Percentiles rank a stretch among this genome's conserved stretches.
phyloP scores from a whole-genome alignment of 2,888 invertebrate genomes.

The Leptinotarsa peninsularis region DNA sequence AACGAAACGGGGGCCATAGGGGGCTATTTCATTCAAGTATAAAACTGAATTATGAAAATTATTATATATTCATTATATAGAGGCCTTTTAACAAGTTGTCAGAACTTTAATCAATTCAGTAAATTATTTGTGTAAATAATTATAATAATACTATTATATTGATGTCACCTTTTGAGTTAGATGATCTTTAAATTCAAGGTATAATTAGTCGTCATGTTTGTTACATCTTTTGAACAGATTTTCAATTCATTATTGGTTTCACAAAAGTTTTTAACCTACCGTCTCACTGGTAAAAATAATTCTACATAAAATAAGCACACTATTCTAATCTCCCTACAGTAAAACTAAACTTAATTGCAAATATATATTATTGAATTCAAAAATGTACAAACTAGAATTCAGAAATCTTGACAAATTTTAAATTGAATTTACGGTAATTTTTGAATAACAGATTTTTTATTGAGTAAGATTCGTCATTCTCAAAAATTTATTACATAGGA shows the following conservation, averaged over 20 bases:
- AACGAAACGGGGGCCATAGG: slow-evolving; percentile 41
- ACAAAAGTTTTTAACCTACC: not conserved
- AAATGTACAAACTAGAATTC: too few species aligned
- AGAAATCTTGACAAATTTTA: too few species aligned
- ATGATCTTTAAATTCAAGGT: not conserved
- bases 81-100: slow-evolving; percentile 41
- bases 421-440: too few species aligned
- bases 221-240: not conserved
- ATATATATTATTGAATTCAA: too few species aligned
- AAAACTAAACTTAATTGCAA: too few species aligned
- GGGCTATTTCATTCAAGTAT: slow-evolving; percentile 41
- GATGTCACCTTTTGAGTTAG: slow-evolving; percentile 23
- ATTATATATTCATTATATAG: slow-evolving; percentile 38
- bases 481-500: too few species aligned
- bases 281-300: not conserved
- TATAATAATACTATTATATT: slow-evolving; percentile 22
- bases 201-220: not conserved
- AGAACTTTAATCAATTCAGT: slow-evolving; percentile 18
- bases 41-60: slow-evolving; percentile 39
- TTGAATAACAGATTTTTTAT: too few species aligned
- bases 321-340: too few species aligned
- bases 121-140: slow-evolving; percentile 34
- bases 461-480: too few species aligned
- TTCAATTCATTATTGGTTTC: not conserved
- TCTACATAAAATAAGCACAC: too few species aligned